Conservation (phyloP, 2,888 invertebrate species). For the Mayetiola destructor region DNA sequence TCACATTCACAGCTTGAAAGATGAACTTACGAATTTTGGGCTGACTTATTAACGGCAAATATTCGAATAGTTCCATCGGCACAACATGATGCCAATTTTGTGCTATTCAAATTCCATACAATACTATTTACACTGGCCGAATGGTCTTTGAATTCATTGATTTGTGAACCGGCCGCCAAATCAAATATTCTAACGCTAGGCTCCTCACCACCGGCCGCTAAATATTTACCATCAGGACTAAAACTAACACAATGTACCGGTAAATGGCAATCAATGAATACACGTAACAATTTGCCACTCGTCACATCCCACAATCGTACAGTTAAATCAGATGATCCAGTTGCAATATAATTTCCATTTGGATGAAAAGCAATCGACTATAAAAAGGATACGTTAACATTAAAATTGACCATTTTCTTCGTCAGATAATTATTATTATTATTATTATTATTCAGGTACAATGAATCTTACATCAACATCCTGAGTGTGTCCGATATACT, state of each 20-base stretch:
- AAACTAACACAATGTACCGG: slow-evolving; percentile 64
- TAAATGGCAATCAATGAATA: slow-evolving; percentile 64
- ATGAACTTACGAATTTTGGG: neutral
- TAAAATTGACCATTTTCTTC: neutral
- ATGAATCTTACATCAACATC: slow-evolving; percentile 77
- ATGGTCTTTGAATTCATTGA: slow-evolving; percentile 45
- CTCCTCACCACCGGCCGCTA: slow-evolving; percentile 69
- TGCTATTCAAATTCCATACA: slow-evolving; percentile 43
- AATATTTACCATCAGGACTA: slow-evolving; percentile 67
- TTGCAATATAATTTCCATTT: slow-evolving; percentile 76
- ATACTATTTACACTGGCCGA: slow-evolving; percentile 41
- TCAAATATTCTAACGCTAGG: slow-evolving; percentile 51
- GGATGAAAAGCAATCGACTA: slow-evolving; percentile 66
- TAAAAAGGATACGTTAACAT: neutral
- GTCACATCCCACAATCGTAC: slow-evolving; percentile 77
- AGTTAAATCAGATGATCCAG: slow-evolving; percentile 80
- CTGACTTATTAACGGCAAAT: slow-evolving; percentile 39
- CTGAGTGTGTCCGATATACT: slow-evolving; percentile 76
- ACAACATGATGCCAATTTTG: slow-evolving; percentile 50
- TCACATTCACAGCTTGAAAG: too few relatives aligned
- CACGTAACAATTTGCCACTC: slow-evolving; percentile 65
- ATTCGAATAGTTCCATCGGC: slow-evolving; percentile 49
- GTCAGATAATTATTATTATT: slow-evolving; percentile 2
- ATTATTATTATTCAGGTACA: too few relatives aligned
- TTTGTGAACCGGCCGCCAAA: slow-evolving; percentile 42